Evolutionary conservation across 2,113 vertebrate genomes (phyloP).

Genomic region (Loxodonta africana): DNA sequence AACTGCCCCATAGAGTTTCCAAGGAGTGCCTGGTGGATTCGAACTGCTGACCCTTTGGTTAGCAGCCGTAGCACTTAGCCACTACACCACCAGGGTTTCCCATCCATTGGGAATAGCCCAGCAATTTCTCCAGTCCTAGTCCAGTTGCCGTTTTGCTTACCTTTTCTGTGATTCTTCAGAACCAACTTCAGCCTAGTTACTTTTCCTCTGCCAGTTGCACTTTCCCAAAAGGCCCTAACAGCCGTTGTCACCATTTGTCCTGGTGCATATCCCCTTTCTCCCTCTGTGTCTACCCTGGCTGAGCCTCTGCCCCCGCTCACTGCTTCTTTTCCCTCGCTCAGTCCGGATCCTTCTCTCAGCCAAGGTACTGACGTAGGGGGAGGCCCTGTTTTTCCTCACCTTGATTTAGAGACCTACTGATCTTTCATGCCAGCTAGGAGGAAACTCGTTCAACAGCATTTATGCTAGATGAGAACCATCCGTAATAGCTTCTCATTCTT

Average conservation of each 20-base stretch:
- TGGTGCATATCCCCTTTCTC: background rate
- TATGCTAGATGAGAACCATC: background rate
- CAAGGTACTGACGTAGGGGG: background rate
- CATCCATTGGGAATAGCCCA: background rate
- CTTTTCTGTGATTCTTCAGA: background rate
- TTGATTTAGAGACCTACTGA: background rate
- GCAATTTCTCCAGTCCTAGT: background rate
- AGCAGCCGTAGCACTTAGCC: too few species aligned
- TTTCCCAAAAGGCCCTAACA: background rate
- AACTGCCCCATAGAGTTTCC: too few species aligned
- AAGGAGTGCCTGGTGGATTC: too few species aligned
- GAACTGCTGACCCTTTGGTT: too few species aligned
- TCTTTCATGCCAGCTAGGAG: background rate
- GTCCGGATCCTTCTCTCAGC: background rate
- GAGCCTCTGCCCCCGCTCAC: background rate
- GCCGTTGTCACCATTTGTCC: background rate
- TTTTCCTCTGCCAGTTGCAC: background rate
- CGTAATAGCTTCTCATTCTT: background rate
- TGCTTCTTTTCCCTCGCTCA: background rate
- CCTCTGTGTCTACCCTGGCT: background rate
- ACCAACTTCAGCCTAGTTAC: background rate
- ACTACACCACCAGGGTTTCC: too few species aligned
- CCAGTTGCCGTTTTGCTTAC: slow-evolving; percentile 32
- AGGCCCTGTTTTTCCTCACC: background rate
- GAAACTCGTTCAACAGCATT: background rate